These are phyloP conservation scores for Halcyon leucocephala DNA, from an alignment of 2,797 vertebrate species.

Conservation along the genomic window DNA sequence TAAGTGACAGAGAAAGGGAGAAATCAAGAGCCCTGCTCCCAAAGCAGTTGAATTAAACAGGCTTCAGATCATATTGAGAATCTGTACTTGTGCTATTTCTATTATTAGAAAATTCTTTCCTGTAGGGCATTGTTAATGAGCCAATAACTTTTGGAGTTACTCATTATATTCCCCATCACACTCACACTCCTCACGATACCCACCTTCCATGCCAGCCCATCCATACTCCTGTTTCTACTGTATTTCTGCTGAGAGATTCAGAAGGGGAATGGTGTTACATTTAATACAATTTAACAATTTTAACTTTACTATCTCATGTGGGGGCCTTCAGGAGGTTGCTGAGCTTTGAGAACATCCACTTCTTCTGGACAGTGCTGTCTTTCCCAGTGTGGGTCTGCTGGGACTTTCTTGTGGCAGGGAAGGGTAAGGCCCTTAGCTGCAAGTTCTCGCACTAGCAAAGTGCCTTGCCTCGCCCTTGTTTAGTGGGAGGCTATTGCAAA, in stretches of 20 bases:
- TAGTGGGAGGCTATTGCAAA: background rate
- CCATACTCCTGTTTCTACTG: background rate
- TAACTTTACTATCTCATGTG: background rate
- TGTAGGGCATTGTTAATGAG: slow-evolving; percentile 51
- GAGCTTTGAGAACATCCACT: background rate
- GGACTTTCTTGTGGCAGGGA: accelerated
- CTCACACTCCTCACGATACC: background rate
- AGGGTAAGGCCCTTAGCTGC: background rate
- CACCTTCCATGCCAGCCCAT: background rate
- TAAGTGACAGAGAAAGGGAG: slow-evolving; percentile 50
- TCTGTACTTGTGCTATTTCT: slow-evolving; percentile 26
- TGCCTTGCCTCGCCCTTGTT: background rate
- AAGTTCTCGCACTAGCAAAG: accelerated
- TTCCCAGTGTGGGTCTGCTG: background rate
- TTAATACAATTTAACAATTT: background rate
- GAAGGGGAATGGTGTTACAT: background rate
- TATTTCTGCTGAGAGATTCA: background rate
- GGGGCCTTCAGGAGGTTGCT: background rate
- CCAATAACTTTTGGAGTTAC: slow-evolving; percentile 16
- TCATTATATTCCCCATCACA: slow-evolving; percentile 2
- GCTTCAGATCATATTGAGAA: slow-evolving; percentile 40
- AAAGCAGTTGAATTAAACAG: slow-evolving; percentile 51
- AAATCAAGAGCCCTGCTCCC: slow-evolving; percentile 45
- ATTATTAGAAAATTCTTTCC: slow-evolving; percentile 51
- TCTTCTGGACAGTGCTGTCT: background rate